Base-by-base conservation (phyloP, 2,888 invertebrate species). In the Cheilosia grossa region DNA sequence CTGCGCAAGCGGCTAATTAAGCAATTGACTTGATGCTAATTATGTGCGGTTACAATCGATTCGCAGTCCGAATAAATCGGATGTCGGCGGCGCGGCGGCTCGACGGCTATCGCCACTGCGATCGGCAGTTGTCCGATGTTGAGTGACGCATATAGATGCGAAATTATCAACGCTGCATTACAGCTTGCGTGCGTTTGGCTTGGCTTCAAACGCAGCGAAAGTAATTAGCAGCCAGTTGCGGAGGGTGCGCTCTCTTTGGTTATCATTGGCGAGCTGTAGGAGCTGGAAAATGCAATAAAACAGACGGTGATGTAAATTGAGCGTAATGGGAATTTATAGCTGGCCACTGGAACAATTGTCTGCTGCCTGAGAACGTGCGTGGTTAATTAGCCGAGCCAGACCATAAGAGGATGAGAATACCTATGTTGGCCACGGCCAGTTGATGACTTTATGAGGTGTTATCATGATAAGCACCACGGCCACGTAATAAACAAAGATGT, bases 361-460 rank as follows among this genome's bases (percentile, higher is more conserved):
- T 54, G 64, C 70, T 44, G 70, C 21, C 56, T 61, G 59, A 81
- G 75, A 85, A 75, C 70, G 70, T 66, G 81, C 80, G 83, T 74
- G 75, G 81, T 81, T 85, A 81, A 85, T 85, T 85, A 85, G 61
- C 66, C 83, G 75, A 70, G 27, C 75, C 67, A 56, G 59, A 17
- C 33, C 74, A 64, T 49, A 61, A 63, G 67, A 78, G 59, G 67
- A 72, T 64, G 6, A 51, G 67, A 56, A 44, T 17, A 17, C 17
- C 2, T 66, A 33, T 49, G 66, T 58, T 24, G 24, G 24, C 24
- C 24, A 2, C 58, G 64, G 74, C 7, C 74, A 80, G 72, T 66
- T 81, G 85, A 85, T 81, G 85, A 61, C 75, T 85, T 80, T 85
- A 85, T 81, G 85, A 81, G 81, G 85, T 85, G 85, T 49, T 85